Evolutionary conservation across 2,797 vertebrate species (phyloP), one percentile per base, ranked within the genome.

Genomic region (Xerus rutilus): DNA sequence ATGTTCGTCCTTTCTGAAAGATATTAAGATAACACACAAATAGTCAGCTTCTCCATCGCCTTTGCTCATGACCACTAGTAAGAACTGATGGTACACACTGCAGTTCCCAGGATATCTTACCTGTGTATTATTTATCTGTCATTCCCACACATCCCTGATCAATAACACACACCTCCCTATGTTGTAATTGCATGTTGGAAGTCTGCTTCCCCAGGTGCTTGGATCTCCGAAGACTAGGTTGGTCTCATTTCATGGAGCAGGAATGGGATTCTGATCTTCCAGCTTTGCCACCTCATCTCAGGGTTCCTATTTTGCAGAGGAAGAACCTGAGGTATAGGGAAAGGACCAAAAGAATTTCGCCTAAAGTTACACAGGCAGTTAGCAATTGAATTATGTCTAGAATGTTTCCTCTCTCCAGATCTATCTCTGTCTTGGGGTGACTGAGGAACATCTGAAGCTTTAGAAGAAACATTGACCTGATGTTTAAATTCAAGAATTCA

Each of bases 1-100:
- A 39, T 86, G 93, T 35, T 74, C 20, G 81, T 17, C 25, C 35
- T 79, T 78, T 91, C 21, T 91, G 35, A 89, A 94, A 77, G 28
- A 7, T n/a, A 79, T 86, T 64, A 43, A 87, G 54, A 85, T 65
- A 72, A 69, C 52, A 74, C 45, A 64, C 21, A 59, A 92, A 77
- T 1, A 62, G 17, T n/a, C 15, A 72, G 35, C 13, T 21, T 91
- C 65, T 62, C 28, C 52, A 9, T 77, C 43, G 23, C 5, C 11
- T 45, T 82, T 72, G 72, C 23, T 62, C 21, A 67, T 28, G 57
- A 39, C 17, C 49, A 52, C 28, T 69, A 52, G 52, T 70, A 90
- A 49, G 69, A 85, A 57, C 18, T 54, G 21, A 35, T 79, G 62
- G 2, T 17, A 77, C 79, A 35, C 30, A 1, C 59, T 20, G 45